These are phyloP conservation scores for Uria lomvia DNA, from an alignment of 2,113 vertebrate species.

Conservation along the genomic window DNA sequence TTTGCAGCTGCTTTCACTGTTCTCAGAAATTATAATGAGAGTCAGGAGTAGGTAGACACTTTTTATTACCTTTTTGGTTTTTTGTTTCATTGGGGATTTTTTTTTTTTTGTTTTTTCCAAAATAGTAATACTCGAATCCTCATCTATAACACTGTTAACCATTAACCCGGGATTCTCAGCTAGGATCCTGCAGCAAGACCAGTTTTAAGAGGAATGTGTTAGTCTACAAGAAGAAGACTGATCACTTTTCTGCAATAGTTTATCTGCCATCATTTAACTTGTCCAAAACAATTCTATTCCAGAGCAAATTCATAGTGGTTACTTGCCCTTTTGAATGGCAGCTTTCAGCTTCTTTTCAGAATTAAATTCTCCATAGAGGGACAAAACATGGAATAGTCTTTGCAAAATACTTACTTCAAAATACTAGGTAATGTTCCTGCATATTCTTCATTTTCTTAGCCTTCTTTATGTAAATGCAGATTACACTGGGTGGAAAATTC, in stretches of 20 bases:
- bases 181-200: neutral
- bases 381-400: neutral
- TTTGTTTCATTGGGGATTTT: neutral
- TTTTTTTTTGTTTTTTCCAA: neutral
- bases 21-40: neutral
- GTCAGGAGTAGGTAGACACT: accelerated
- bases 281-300: neutral
- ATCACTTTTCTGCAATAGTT: neutral
- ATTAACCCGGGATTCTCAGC: neutral
- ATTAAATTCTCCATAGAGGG: neutral
- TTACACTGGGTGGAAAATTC: neutral
- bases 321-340: neutral
- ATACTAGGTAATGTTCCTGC: neutral
- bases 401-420: neutral
- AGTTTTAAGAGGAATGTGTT: neutral
- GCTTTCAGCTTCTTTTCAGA: neutral
- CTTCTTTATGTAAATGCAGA: neutral
- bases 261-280: neutral
- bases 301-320: neutral
- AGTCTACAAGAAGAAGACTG: neutral
- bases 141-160: neutral
- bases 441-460: neutral
- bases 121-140: neutral
- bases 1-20: neutral
- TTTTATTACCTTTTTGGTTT: neutral